These are phyloP conservation scores for Apteryx mantelli DNA, from an alignment of 2,113 vertebrate genomes.

Conservation along the genomic window DNA sequence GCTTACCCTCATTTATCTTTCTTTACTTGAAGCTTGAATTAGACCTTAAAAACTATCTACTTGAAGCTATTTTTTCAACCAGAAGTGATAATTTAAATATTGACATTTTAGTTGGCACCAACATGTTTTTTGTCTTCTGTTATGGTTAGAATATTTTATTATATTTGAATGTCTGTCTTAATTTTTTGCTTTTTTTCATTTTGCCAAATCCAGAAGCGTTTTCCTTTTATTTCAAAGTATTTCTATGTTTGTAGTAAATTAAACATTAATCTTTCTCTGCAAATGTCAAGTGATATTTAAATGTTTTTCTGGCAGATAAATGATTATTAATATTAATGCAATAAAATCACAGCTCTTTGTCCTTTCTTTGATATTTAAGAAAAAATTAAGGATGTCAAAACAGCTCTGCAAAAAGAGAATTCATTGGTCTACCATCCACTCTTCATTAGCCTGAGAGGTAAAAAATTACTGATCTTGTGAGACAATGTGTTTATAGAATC, in stretches of 20 bases:
- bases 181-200: conserved; percentile 41
- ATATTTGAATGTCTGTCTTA: conserved; percentile 49
- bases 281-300: conserved; percentile 80
- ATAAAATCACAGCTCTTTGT: conserved; percentile 70
- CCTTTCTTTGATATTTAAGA: conserved; percentile 77
- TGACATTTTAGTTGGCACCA: conserved; percentile 68
- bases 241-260: conserved; percentile 74
- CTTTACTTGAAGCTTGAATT: conserved; percentile 49
- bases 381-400: conserved; percentile 74
- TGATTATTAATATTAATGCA: conserved; percentile 78
- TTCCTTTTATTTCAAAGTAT: conserved; percentile 73
- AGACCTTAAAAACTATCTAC: conserved; percentile 9
- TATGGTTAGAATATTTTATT: conserved; percentile 51
- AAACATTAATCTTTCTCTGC: conserved; percentile 76
- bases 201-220: conserved; percentile 54
- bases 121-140: conserved; percentile 54
- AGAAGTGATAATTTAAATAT: conserved; percentile 66
- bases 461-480: conserved; percentile 83
- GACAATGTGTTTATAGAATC: conserved; percentile 83
- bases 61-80: conserved; percentile 41
- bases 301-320: conserved; percentile 77
- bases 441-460: conserved; percentile 70
- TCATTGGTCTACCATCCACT: conserved; percentile 67
- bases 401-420: conserved; percentile 60
- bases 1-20: conserved; percentile 5